Conservation (phyloP, 2,113 vertebrate genomes). For the Cyanoliseus patagonus region DNA sequence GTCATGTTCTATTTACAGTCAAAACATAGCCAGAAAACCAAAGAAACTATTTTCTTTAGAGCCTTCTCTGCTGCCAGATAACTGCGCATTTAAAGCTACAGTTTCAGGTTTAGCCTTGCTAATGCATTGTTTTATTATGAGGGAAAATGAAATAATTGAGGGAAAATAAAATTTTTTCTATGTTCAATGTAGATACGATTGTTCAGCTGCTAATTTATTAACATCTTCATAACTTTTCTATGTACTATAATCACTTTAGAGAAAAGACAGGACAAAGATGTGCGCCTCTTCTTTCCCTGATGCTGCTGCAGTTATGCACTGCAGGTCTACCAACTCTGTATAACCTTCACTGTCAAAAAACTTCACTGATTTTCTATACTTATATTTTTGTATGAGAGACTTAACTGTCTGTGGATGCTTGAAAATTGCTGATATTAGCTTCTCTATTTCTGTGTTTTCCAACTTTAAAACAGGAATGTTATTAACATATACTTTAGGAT, state of each 20-base stretch:
- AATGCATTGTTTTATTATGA: neutral
- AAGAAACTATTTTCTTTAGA: neutral
- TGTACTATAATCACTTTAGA: neutral
- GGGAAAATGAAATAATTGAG: neutral
- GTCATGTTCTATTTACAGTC: neutral
- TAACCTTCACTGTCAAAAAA: neutral
- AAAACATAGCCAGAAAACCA: neutral
- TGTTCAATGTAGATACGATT: neutral
- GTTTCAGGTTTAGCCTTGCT: neutral
- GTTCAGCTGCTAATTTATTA: neutral
- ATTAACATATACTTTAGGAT: conserved; percentile 33
- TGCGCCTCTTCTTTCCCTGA: neutral
- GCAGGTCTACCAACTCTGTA: neutral
- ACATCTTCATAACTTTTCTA: neutral
- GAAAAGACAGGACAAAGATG: neutral
- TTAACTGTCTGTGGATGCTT: neutral
- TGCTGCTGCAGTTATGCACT: neutral
- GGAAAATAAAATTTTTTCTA: neutral
- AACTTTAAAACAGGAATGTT: neutral
- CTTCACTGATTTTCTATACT: neutral
- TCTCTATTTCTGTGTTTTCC: conserved; percentile 12
- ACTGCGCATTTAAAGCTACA: neutral
- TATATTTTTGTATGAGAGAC: neutral
- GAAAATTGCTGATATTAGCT: neutral
- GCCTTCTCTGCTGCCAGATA: neutral